A percentile compares a stretch with the other conserved stretches of the same genome.
Evolutionary conservation across 2,797 vertebrate species (phyloP).

Genomic region (Paedocypris micromegethes): DNA sequence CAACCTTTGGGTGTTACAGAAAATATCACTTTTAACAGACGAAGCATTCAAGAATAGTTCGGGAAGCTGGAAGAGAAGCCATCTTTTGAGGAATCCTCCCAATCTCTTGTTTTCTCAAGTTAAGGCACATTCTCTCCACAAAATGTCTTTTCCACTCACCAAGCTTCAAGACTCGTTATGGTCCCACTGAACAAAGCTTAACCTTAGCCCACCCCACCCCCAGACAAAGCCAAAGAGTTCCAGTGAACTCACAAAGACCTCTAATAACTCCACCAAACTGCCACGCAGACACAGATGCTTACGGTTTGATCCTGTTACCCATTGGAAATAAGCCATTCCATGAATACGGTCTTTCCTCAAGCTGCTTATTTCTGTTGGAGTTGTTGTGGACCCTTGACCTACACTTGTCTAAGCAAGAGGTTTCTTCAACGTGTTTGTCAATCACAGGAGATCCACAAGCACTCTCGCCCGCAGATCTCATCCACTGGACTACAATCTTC

Average conservation of each 20-base stretch:
- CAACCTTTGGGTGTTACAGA: conserved; percentile 9
- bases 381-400: conserved; percentile 21
- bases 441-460: background rate
- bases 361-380: conserved; percentile 20
- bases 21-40: conserved; percentile 6
- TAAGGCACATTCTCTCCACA: conserved; percentile 62
- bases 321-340: conserved; percentile 21
- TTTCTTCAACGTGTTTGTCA: conserved; percentile 7
- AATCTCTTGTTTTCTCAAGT: conserved; percentile 40
- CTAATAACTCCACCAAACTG: conserved; percentile 26
- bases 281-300: conserved; percentile 39
- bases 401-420: conserved; percentile 3
- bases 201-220: conserved; percentile 28
- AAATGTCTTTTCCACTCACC: conserved; percentile 48
- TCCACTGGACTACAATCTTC: conserved; percentile 20
- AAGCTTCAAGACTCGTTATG: conserved; percentile 53
- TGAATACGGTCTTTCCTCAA: conserved; percentile 26
- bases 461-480: conserved; percentile 1
- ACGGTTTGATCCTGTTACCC: conserved; percentile 33
- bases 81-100: conserved; percentile 39
- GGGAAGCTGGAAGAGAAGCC: conserved; percentile 23
- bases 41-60: conserved; percentile 13
- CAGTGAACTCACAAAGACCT: conserved; percentile 42
- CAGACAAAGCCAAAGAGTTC: conserved; percentile 60
- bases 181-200: conserved; percentile 55